These are phyloP conservation scores for Molorchus minor DNA, from an alignment of 2,888 invertebrate species.

Conservation along the genomic window DNA sequence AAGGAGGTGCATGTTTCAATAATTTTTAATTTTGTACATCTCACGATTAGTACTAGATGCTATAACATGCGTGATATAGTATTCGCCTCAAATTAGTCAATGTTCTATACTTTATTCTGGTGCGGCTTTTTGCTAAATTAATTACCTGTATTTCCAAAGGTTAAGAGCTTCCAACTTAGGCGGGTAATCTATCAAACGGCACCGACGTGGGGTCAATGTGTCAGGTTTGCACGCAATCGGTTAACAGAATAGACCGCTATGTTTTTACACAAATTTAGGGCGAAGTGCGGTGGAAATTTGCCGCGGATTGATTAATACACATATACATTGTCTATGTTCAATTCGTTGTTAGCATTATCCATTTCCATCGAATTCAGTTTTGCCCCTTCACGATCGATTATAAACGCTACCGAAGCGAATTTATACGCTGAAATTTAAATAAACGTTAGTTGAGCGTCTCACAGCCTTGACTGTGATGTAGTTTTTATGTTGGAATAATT, in stretches of 20 bases:
- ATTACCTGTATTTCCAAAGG: conserved; percentile 25
- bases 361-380: no score
- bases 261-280: neutral
- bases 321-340: no score
- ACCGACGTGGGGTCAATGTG: conserved; percentile 28
- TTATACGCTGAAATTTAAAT: no score
- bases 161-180: conserved; percentile 21
- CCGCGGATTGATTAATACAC: no score
- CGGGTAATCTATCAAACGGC: conserved; percentile 24
- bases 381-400: no score
- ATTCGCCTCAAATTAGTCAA: conserved; percentile 15
- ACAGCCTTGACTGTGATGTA: no score
- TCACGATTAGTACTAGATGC: neutral
- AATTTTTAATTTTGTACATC: no score
- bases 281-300: neutral
- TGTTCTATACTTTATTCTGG: conserved; percentile 8
- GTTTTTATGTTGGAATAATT: no score
- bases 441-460: no score
- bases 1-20: no score
- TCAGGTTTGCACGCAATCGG: conserved; percentile 26
- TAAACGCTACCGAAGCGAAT: no score
- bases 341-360: no score
- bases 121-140: conserved; percentile 20
- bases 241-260: conserved; percentile 5
- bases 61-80: neutral